Base-by-base conservation (phyloP, 2,113 vertebrate species). In the Etheostoma cragini region DNA sequence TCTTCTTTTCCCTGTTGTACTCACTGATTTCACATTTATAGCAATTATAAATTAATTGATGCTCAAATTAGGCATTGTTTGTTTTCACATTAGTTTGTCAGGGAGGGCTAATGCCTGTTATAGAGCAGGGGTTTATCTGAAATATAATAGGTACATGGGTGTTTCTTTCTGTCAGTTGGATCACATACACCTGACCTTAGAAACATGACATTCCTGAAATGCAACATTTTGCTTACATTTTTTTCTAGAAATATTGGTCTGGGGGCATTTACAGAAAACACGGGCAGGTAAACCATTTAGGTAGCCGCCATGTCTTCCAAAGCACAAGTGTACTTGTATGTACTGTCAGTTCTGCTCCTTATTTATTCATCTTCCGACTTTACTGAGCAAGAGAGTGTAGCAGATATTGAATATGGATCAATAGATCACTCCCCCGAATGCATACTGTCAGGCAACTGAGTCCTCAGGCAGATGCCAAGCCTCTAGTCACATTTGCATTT, bases 351-450 rank as follows among this genome's bases (percentile, higher is more conserved):
- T 91, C 66, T 84, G 77, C 85, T 81, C 60, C 84, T 93, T 81
- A 94, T 92, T 92, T 92, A 93, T 93, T 92, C 90, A 83, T 91
- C 80, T 88, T 69, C 84, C 85, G 92, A 93, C 91, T 93, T 93
- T 89, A 89, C 80, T 83, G 87, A 89, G 91, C 90, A 82, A 78
- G 84, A 80, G 84, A 92, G 86, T 89, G 91, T 72, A 88, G 92
- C 87, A 93, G 82, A 94, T 92, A 92, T 94, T 94, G 93, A 94
- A 93, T 94, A 92, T 92, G 89, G 90, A 95, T 95, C 93, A 93
- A 95, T 94, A 93, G 90, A 93, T 91, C 92, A 93, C 92, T 93
- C 94, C 91, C 88, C 92, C 88, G 91, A 93, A 93, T 94, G 89
- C 90, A 87, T 88, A 87, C 91, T 94, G 94, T 95, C 94, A 94